These are phyloP conservation scores for Drosophila novamexicana DNA, from an alignment of 1,140 invertebrate genomes.

Conservation along the genomic window DNA sequence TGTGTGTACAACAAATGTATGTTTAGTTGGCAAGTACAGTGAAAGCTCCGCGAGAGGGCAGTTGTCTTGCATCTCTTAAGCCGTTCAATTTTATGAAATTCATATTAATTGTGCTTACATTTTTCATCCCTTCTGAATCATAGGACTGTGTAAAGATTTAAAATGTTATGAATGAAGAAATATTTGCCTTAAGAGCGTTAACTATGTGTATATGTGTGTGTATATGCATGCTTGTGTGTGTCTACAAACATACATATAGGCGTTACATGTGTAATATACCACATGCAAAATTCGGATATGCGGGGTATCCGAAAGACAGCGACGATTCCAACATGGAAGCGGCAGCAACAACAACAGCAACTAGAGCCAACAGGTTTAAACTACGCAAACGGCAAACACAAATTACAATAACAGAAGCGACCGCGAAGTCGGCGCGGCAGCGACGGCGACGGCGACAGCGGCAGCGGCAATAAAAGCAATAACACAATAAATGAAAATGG, in stretches of 20 bases:
- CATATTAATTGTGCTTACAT: too few species aligned
- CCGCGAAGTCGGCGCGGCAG: conserved; percentile 36
- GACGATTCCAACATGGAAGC: conserved; percentile 11
- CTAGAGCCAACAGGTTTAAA: conserved; percentile 64
- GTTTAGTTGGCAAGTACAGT: too few species aligned
- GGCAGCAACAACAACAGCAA: conserved; percentile 19
- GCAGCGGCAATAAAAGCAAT: conserved; percentile 43
- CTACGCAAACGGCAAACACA: conserved; percentile 59
- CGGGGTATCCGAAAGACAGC: conserved; percentile 3
- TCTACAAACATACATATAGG: neutral
- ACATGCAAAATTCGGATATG: neutral
- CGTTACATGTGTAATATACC: neutral
- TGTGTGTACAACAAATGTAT: neutral
- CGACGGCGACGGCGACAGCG: conserved; percentile 2
- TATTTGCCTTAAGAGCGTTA: neutral
- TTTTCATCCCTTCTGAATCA: too few species aligned
- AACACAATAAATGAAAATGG: conserved; percentile 59
- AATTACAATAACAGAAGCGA: conserved; percentile 69
- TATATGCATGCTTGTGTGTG: neutral
- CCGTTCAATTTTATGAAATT: too few species aligned
- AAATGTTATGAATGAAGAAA: too few species aligned
- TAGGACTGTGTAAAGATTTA: too few species aligned
- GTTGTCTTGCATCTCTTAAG: too few species aligned
- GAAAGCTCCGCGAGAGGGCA: too few species aligned
- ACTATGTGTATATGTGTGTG: neutral